Percentiles rank a stretch among this genome's conserved stretches.
phyloP scores from a whole-genome alignment of 2,797 vertebrate genomes.

The Chrosomus eos region DNA sequence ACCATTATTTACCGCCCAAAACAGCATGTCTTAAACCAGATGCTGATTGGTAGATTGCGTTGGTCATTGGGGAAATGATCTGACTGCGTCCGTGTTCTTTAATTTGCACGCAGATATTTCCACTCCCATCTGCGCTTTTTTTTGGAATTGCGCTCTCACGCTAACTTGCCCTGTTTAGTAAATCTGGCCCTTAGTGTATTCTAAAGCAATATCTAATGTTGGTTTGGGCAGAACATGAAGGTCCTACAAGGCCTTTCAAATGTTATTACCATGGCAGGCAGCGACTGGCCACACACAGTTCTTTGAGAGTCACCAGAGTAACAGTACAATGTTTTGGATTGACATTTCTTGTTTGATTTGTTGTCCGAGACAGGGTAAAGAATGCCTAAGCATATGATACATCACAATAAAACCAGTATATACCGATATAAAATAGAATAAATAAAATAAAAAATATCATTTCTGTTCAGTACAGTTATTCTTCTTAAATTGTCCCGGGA shows the following conservation, averaged over 20 bases:
- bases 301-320: not conserved
- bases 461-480: slow-evolving; percentile 80
- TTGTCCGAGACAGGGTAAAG: slow-evolving; percentile 42
- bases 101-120: no score
- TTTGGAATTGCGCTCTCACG: no score
- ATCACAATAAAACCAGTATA: slow-evolving; percentile 80
- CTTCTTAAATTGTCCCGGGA: slow-evolving; percentile 68
- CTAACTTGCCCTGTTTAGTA: not conserved
- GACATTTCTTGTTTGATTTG: slow-evolving; percentile 21
- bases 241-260: not conserved
- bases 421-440: slow-evolving; percentile 98
- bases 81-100: no score
- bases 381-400: slow-evolving; percentile 68
- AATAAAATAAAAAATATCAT: slow-evolving; percentile 96
- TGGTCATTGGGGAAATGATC: not conserved
- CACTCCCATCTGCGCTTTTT: no score
- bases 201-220: not conserved
- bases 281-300: not conserved
- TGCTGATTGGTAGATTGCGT: not conserved
- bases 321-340: slow-evolving; percentile 41
- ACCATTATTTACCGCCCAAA: no score
- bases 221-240: slow-evolving; percentile 11
- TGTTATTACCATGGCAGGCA: slow-evolving; percentile 27
- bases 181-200: not conserved
- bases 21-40: not conserved